Evolutionary conservation across 2,113 vertebrate genomes (phyloP).

Genomic region (Pseudopipra pipra): DNA sequence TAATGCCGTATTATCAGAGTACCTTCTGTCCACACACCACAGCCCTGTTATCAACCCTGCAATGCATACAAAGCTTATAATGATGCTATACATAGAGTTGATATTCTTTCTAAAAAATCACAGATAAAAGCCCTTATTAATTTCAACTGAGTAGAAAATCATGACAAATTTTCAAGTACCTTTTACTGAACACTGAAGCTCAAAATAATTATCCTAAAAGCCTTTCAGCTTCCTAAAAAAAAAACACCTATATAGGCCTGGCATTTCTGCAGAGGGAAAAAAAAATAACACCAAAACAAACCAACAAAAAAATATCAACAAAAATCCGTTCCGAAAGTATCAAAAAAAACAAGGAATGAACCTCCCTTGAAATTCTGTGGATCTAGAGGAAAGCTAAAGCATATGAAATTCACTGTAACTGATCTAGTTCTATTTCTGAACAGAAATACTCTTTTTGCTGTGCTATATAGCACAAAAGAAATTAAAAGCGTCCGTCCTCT

Average conservation of each 20-base stretch:
- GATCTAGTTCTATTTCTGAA: neutral
- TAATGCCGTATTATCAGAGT: neutral
- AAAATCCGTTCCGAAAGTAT: neutral
- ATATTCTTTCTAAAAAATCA: accelerated
- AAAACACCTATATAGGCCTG: accelerated
- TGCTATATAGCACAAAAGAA: accelerated
- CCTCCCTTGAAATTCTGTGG: neutral
- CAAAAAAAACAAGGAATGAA: neutral
- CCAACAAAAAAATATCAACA: neutral
- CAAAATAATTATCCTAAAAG: neutral
- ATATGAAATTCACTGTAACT: neutral
- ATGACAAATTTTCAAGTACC: neutral
- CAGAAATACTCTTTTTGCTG: accelerated
- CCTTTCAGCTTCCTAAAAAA: neutral
- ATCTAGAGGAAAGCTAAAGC: neutral
- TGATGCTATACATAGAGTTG: accelerated
- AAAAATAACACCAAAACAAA: neutral
- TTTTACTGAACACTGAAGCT: neutral
- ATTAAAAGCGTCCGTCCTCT: accelerated
- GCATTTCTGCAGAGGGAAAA: neutral
- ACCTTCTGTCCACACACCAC: neutral
- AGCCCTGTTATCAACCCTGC: neutral
- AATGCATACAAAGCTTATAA: neutral
- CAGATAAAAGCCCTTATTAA: neutral
- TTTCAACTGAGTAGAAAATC: neutral